Percentiles rank a stretch among this genome's conserved stretches.
These are phyloP conservation scores for Caenorhabditis zanzibari DNA, from an alignment of 2,888 invertebrate species.

Conservation along the genomic window DNA sequence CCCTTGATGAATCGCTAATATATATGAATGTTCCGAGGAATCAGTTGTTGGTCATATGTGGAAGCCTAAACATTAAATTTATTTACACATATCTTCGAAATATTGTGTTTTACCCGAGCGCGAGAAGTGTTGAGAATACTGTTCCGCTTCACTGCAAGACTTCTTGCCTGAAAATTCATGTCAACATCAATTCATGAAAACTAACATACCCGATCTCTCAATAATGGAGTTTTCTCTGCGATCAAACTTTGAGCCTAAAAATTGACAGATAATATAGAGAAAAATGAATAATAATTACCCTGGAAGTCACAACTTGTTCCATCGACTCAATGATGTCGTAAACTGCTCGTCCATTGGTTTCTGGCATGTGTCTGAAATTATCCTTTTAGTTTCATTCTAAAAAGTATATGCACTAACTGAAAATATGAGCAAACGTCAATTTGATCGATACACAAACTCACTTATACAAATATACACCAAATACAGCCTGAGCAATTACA, in stretches of 20 bases:
- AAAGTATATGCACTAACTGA: too few relatives aligned
- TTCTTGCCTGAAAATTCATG: conserved; percentile 11
- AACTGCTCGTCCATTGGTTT: conserved; percentile 63
- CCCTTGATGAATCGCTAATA: not conserved
- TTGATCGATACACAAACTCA: not conserved
- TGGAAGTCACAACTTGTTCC: conserved; percentile 61
- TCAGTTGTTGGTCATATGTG: not conserved
- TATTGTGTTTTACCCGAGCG: not conserved
- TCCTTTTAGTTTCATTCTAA: too few relatives aligned
- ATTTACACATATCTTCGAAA: not conserved
- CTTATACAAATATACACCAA: conserved; percentile 39
- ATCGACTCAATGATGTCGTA: conserved; percentile 68
- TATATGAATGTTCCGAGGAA: not conserved
- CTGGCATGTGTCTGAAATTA: conserved; percentile 65
- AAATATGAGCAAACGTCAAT: too few relatives aligned
- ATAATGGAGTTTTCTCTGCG: conserved; percentile 31
- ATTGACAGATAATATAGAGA: not conserved
- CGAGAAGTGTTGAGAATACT: conserved; percentile 26
- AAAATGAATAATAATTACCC: conserved; percentile 36
- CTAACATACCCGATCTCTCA: conserved; percentile 35
- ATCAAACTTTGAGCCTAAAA: conserved; percentile 15
- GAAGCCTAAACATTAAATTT: not conserved
- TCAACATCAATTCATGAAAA: not conserved
- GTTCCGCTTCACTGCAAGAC: not conserved
- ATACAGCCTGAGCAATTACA: conserved; percentile 42